Evolutionary conservation across 2,888 invertebrate species (phyloP), one percentile per base, ranked within the genome.

Genomic region (Mimachlamys varia): DNA sequence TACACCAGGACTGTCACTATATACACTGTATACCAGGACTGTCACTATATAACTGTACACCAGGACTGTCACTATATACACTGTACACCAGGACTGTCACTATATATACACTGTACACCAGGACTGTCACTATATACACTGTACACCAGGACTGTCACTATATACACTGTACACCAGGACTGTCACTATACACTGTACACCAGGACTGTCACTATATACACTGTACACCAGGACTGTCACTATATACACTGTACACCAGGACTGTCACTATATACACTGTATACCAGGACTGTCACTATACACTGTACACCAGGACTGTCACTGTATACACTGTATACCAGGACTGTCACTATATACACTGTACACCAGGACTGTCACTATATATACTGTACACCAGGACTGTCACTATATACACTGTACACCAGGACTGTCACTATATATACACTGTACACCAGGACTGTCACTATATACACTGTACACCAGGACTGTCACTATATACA

Each of bases 141-240:
- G 76, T 76, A 76, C 44, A 76, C 76, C 76, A 76, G 76, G 76
- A 27, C 17, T 22, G 19, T 89, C 33, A 89, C 90, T 49, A 44
- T 27, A 13, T 76, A 44, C 44, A 44, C 53, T 53, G 53, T 53
- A 13, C 53, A 50, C 50, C n/a, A 50, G 50, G 15, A 50, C 50
- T 50, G n/a, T n/a, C 22, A 58, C 22, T 49, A 13, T 76, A 44
- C 44, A 44, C n/a, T n/a, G n/a, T n/a, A 44, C 44, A 5, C 7
- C 7, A 44, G 3, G 3, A 5, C 44, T 44, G 44, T 44, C 44
- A 44, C 44, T 44, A 44, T 5, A 44, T 44, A 44, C 44, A 44
- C 76, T 76, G 76, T 76, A 76, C 44, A 76, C 76, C 76, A 76
- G 76, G 76, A 27, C 17, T 27, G 12, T 33, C 33, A 33, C 12